Base-by-base conservation (phyloP, 2,888 invertebrate genomes). In the Poecilus cupreus region DNA sequence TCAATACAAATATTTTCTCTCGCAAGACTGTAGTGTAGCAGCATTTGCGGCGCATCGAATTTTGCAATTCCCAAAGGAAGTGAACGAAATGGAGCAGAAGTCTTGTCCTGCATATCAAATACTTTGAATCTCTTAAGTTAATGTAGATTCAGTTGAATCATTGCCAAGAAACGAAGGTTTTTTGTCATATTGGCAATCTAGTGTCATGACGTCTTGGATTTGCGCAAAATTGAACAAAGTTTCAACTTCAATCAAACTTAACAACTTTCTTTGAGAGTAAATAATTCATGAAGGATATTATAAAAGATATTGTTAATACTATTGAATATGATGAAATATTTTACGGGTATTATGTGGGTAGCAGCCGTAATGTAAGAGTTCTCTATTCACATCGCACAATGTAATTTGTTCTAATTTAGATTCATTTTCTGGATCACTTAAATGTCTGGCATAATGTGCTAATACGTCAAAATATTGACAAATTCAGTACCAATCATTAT, bases 11-110 rank as follows among this genome's bases (percentile, higher is more conserved):
- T 68, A 37, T 37, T 68, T 68, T 37, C 32, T 18, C 37, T 68
- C n/a, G 18, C 2, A 51, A 51, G 37, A 16, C 20, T 32, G 11
- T 11, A 13, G 8, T 37, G 18, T 37, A n/a, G 60, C n/a, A 26
- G 22, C 26, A 11, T 68, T 18, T 16, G 37, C 10, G 13, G 11
- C 32, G 37, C 60, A 60, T 60, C 60, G 10, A 60, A 60, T n/a
- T 70, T 60, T 60, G 32, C 26, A 20, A 46, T 72, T 72, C 72
- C 46, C 72, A 5, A 3, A 24, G 72, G 43, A 72, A 43, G 8
- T 16, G 22, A 46, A 10, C 72, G 72, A 72, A 72, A 72, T 68
- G 32, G 64, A 68, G 64, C 64, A 68, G 72, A 24, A 60, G 72
- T 20, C 26, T 5, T 20, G 46, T 46, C 46, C 18, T 72, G 72